These are phyloP conservation scores for Rhopalosiphum maidis DNA, from an alignment of 1,140 invertebrate species.

Conservation along the genomic window DNA sequence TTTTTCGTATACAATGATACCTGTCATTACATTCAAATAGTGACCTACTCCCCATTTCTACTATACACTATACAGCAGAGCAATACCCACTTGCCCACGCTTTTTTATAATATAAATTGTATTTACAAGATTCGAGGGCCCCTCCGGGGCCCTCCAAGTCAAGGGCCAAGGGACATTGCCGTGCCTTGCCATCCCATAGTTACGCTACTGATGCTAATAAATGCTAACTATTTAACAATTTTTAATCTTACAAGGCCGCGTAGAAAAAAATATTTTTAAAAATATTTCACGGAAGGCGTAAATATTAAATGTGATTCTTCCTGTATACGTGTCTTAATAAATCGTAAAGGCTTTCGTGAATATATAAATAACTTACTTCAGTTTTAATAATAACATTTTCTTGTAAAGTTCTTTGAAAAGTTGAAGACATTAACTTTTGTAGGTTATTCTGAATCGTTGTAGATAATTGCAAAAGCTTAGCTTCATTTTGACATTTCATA, in stretches of 20 bases:
- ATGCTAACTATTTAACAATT: not conserved
- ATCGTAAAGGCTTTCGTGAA: not conserved
- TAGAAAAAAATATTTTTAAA: not conserved
- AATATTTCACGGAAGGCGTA: not conserved
- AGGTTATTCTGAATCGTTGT: constrained; percentile 36
- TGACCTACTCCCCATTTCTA: too few species aligned
- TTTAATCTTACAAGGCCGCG: not conserved
- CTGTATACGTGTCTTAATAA: not conserved
- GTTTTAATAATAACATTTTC: constrained; percentile 29
- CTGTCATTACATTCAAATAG: too few species aligned
- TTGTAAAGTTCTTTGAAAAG: constrained; percentile 45
- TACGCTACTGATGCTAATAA: not conserved
- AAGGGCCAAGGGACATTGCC: too few species aligned
- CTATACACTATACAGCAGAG: too few species aligned
- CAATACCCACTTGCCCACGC: too few species aligned
- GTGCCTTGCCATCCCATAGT: too few species aligned
- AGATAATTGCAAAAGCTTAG: constrained; percentile 31
- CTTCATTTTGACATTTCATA: constrained; percentile 56
- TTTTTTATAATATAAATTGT: too few species aligned
- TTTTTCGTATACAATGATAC: too few species aligned
- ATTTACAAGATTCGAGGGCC: too few species aligned
- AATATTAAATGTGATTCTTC: too few species aligned
- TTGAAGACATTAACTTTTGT: constrained; percentile 43
- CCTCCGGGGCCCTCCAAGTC: too few species aligned
- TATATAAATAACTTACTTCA: not conserved